Evolutionary conservation across 2,797 vertebrate genomes (phyloP).

Genomic region (Phalanger gymnotis): DNA sequence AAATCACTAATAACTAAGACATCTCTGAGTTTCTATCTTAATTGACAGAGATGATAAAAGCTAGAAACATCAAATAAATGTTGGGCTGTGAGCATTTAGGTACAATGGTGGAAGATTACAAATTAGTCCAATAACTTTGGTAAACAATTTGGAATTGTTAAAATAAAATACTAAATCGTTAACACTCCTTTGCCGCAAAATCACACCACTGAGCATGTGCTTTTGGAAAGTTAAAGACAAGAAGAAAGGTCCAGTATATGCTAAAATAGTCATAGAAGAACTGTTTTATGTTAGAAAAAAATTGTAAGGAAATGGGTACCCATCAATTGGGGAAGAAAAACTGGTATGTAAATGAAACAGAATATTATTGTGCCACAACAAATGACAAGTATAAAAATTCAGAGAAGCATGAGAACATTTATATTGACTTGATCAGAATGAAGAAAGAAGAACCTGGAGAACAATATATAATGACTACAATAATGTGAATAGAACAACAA

Average conservation of each 20-base stretch:
- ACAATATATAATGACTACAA: not conserved
- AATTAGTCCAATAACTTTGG: not conserved
- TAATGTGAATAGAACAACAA: not conserved
- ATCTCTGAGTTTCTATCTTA: not conserved
- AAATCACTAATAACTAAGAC: not conserved
- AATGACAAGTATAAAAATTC: not conserved
- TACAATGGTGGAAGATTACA: not conserved
- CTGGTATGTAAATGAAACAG: not conserved
- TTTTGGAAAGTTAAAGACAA: not conserved
- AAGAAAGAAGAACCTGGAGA: not conserved
- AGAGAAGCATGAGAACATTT: not conserved
- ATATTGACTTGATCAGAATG: not conserved
- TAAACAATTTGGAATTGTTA: not conserved
- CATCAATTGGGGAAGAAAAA: not conserved
- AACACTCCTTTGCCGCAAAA: not conserved
- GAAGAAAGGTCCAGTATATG: not conserved
- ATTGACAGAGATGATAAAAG: not conserved
- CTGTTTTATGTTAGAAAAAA: not conserved
- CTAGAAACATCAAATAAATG: not conserved
- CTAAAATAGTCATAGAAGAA: not conserved
- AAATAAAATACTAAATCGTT: not conserved
- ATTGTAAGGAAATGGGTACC: not conserved
- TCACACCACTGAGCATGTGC: not conserved
- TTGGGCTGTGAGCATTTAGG: not conserved
- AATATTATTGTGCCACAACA: not conserved